These are phyloP conservation scores for Stegodyphus dumicola DNA, from an alignment of 1,140 invertebrate genomes.

Conservation along the genomic window DNA sequence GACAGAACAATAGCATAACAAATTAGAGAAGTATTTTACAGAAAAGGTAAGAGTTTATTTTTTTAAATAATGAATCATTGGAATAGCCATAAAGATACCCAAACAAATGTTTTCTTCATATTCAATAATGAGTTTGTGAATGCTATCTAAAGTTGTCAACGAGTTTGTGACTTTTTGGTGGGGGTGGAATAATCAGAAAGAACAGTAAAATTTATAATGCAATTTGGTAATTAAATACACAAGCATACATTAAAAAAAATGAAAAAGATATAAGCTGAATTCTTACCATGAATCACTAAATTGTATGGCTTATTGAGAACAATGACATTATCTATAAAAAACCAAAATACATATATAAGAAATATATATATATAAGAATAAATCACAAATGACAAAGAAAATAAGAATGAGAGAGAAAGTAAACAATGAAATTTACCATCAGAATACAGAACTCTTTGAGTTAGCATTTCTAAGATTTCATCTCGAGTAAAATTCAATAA, in stretches of 20 bases:
- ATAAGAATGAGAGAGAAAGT: not conserved
- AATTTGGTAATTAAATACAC: not conserved
- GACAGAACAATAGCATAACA: too few relatives aligned
- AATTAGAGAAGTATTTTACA: too few relatives aligned
- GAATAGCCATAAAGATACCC: too few relatives aligned
- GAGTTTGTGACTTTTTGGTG: too few relatives aligned
- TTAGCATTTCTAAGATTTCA: constrained; percentile 59
- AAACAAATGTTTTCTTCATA: too few relatives aligned
- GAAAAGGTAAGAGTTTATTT: too few relatives aligned
- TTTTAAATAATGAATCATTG: too few relatives aligned
- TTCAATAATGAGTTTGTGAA: too few relatives aligned
- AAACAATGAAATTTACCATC: constrained; percentile 8
- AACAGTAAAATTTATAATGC: not conserved
- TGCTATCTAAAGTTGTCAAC: too few relatives aligned
- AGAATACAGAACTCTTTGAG: constrained; percentile 32
- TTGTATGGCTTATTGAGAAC: constrained; percentile 72
- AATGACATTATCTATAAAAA: constrained; percentile 67
- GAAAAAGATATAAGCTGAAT: not conserved
- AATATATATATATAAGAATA: not conserved
- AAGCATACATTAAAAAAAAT: not conserved
- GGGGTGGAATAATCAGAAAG: too few relatives aligned
- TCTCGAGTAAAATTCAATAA: constrained; percentile 52
- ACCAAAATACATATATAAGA: not conserved
- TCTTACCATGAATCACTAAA: constrained; percentile 67
- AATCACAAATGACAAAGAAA: not conserved